phyloP scores from a whole-genome alignment of 2,113 vertebrate species.

The Balaeniceps rex region DNA sequence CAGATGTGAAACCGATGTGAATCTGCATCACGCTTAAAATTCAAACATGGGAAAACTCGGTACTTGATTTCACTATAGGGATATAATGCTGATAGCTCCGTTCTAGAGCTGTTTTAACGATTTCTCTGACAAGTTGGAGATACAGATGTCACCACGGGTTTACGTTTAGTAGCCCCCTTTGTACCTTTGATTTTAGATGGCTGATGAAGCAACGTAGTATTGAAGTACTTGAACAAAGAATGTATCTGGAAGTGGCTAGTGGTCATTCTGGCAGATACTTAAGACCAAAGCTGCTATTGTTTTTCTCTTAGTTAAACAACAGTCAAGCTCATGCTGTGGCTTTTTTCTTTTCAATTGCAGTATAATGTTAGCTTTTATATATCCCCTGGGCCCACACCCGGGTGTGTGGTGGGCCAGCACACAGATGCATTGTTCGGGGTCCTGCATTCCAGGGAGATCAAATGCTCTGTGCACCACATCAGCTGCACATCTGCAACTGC shows the following conservation, averaged over 20 bases:
- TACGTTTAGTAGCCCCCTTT: neutral
- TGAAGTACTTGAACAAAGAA: neutral
- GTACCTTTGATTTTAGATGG: neutral
- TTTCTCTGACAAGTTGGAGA: neutral
- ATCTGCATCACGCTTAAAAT: neutral
- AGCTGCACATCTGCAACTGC: constrained; percentile 44
- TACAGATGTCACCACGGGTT: rapidly evolving
- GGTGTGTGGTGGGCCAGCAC: constrained; percentile 11
- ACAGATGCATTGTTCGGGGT: constrained; percentile 44
- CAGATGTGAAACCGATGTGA: neutral
- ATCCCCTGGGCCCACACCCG: constrained; percentile 2
- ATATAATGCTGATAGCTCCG: rapidly evolving
- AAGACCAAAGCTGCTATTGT: constrained; percentile 15
- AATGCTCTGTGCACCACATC: constrained; percentile 6
- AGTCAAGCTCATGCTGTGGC: constrained; percentile 24
- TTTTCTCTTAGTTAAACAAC: constrained; percentile 16
- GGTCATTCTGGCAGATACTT: constrained; percentile 23
- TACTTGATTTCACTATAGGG: rapidly evolving
- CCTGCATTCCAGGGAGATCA: constrained; percentile 41
- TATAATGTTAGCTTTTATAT: constrained; percentile 41
- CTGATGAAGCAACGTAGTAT: neutral
- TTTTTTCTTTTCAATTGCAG: constrained; percentile 30
- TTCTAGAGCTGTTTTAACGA: rapidly evolving
- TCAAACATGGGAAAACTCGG: neutral
- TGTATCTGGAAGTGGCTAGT: constrained; percentile 32